A percentile compares a stretch with the other conserved stretches of the same genome.
These are phyloP conservation scores for Balearica regulorum DNA, from an alignment of 2,797 vertebrate genomes.

Conservation along the genomic window DNA sequence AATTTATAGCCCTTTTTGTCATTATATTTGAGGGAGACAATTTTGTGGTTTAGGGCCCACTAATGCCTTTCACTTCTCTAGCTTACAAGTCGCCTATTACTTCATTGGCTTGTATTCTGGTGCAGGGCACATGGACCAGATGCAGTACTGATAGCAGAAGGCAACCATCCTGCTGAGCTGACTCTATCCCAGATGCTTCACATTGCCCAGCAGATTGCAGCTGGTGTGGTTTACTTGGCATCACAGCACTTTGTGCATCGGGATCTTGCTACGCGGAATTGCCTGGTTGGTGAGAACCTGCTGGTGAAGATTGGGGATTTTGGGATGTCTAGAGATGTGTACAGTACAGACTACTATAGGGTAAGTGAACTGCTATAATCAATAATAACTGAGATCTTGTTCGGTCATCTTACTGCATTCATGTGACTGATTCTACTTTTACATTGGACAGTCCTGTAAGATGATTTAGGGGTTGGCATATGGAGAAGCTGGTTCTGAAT, in stretches of 20 bases:
- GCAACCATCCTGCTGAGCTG: slow-evolving; percentile 83
- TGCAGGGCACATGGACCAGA: slow-evolving; percentile 91
- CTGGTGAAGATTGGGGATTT: slow-evolving; percentile 96
- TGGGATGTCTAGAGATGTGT: slow-evolving; percentile 94
- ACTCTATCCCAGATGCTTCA: slow-evolving; percentile 94
- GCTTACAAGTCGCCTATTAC: not conserved
- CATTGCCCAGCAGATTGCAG: slow-evolving; percentile 94
- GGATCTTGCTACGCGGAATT: slow-evolving; percentile 78
- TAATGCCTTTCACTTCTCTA: not conserved
- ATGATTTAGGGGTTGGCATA: not conserved
- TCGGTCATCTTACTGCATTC: not conserved
- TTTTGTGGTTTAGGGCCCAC: not conserved
- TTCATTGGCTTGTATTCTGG: not conserved
- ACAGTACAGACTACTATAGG: slow-evolving; percentile 97
- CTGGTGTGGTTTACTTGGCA: slow-evolving; percentile 94
- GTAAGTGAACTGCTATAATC: slow-evolving; percentile 75
- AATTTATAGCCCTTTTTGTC: not conserved
- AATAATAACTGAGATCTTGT: not conserved
- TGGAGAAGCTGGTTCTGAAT: not conserved
- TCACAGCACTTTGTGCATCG: slow-evolving; percentile 90
- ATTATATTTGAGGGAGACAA: not conserved
- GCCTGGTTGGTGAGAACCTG: slow-evolving; percentile 91
- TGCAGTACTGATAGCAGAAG: slow-evolving; percentile 88
- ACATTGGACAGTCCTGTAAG: not conserved
- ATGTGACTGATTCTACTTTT: not conserved